phyloP scores from a whole-genome alignment of 1,140 invertebrate species.

The Melitaea cinxia region DNA sequence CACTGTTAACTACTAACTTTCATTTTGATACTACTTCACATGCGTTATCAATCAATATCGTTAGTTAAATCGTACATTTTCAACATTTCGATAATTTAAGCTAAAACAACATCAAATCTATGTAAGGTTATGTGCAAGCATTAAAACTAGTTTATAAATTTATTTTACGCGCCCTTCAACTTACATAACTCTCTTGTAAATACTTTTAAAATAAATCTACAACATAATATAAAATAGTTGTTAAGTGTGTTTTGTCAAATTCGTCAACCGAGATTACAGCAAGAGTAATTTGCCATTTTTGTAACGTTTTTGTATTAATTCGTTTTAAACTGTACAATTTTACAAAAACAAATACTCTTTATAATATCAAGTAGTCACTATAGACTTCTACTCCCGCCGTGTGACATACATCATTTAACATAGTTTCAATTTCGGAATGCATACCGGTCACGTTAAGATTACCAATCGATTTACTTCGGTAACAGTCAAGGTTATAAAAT shows the following conservation, averaged over 20 bases:
- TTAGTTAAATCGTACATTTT: neutral
- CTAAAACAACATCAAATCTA: neutral
- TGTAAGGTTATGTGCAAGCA: neutral
- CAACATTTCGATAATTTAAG: neutral
- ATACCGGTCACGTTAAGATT: slow-evolving; percentile 16
- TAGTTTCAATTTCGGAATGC: slow-evolving; percentile 38
- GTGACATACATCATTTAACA: slow-evolving; percentile 39
- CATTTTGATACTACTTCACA: neutral
- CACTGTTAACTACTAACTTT: neutral
- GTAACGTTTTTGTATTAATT: neutral
- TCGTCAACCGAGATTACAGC: neutral
- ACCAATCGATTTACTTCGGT: slow-evolving; percentile 17
- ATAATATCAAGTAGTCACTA: slow-evolving; percentile 21
- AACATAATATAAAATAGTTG: neutral
- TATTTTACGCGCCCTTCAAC: neutral
- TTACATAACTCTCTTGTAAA: neutral
- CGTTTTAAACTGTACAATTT: slow-evolving; percentile 18
- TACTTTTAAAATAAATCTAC: slow-evolving; percentile 4
- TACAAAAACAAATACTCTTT: slow-evolving; percentile 18
- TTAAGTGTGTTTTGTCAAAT: neutral
- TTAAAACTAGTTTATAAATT: neutral
- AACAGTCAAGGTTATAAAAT: slow-evolving; percentile 34
- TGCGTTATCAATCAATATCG: neutral
- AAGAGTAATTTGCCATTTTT: neutral
- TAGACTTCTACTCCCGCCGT: slow-evolving; percentile 4